These are phyloP conservation scores for Tragelaphus buxtoni DNA, from an alignment of 2,113 vertebrate genomes.

Conservation along the genomic window DNA sequence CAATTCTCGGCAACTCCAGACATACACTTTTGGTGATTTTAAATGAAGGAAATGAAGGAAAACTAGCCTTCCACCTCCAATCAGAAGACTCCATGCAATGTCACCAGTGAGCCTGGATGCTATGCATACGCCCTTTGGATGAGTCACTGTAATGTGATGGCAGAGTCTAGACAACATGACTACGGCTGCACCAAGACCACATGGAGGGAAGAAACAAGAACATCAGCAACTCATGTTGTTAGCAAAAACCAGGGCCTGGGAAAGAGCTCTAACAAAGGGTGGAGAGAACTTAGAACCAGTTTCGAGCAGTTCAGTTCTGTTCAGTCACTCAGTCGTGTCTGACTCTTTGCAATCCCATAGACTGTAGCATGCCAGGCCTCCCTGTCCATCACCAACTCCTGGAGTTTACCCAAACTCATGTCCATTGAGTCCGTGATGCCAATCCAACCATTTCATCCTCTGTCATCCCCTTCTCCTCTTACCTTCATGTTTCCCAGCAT, in stretches of 20 bases:
- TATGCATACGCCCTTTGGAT: neutral
- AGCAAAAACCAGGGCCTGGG: neutral
- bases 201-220: neutral
- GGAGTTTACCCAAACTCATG: neutral
- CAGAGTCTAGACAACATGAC: neutral
- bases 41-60: neutral
- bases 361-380: neutral
- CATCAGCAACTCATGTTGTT: neutral
- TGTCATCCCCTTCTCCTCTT: neutral
- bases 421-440: neutral
- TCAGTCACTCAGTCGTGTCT: neutral
- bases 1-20: slow-evolving; percentile 46
- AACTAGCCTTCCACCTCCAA: neutral
- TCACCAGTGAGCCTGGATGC: neutral
- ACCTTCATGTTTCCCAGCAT: neutral
- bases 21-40: slow-evolving; percentile 19
- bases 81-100: neutral
- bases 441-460: neutral
- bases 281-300: neutral
- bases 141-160: neutral
- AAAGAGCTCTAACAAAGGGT: neutral
- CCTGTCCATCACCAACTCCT: neutral
- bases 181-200: neutral
- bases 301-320: neutral
- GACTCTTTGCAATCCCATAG: neutral